Base-by-base conservation (phyloP, 2,113 vertebrate genomes). In the Chloebia gouldiae region DNA sequence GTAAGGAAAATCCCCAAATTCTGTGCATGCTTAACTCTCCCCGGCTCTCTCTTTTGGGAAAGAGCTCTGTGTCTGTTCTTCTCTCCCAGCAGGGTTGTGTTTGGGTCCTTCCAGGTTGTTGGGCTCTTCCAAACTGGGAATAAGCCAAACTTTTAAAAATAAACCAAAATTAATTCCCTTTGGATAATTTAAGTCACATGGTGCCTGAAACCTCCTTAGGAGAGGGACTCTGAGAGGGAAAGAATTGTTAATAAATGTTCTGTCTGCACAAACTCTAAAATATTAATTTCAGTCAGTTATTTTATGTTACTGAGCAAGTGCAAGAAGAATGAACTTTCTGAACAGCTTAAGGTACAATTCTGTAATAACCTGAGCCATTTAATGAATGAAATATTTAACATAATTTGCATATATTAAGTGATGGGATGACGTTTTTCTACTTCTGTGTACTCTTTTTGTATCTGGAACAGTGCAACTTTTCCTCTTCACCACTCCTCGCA, bases 161-260 rank as follows among this genome's bases (percentile, higher is more conserved):
- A 54, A 31, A 19, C 5, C 11, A 33, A 50, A 65, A 66, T 42
- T 50, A 10, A 13, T 63, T 95, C 71, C 22, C 13, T 91, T 69
- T 60, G 3, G 37, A 49, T 72, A 19, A 51, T 76, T 91, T 66
- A 39, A 81, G 73, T 91, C 56, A 49, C 39, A 3, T 2, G 21
- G 68, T 76, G 47, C 50, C 21, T 15, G 47, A 28, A 93, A 72
- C 79, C 56, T 86, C 66, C 83, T 95, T 47, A 20, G 79, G 81
- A 96, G 93, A 97, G 86, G 73, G 92, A 94, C 97, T 98, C 97
- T 86, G 96, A 92, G 98, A 98, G 96, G 88, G 84, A 94, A 83
- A 93, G 95, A 98, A 97, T 98, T 97, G 96, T 96, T 97, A 96
- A 98, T 95, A 94, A 98, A 98, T 97, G 97, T 98, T 98, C 97